phyloP scores from a whole-genome alignment of 2,113 vertebrate genomes.

The Dromiciops gliroides region DNA sequence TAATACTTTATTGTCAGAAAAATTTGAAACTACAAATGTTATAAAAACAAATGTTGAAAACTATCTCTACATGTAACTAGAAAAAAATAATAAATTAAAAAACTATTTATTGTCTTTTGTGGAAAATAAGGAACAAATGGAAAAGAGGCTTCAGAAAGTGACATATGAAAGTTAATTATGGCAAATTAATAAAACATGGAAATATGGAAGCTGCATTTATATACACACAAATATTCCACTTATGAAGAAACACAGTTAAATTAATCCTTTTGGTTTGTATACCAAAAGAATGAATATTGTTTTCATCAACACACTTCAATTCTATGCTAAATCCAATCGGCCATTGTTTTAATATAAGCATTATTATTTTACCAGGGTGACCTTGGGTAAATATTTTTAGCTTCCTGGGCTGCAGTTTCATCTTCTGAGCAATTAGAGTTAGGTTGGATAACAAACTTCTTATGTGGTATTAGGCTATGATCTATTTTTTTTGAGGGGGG shows the following conservation, averaged over 20 bases:
- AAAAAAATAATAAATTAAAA: no score
- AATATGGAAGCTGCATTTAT: neutral
- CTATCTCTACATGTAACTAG: no score
- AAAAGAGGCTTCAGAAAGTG: neutral
- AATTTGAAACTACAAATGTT: no score
- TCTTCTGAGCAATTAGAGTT: neutral
- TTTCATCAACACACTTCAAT: neutral
- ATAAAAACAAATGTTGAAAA: no score
- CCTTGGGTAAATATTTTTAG: neutral
- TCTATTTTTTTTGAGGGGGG: neutral
- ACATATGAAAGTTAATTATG: neutral
- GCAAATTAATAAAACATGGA: neutral
- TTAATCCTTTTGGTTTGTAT: neutral
- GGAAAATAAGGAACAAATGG: neutral
- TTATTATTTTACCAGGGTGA: neutral
- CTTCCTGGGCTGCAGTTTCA: neutral
- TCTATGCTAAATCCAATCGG: neutral
- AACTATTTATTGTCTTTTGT: neutral
- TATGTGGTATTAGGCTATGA: neutral
- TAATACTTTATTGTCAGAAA: neutral
- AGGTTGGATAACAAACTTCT: neutral
- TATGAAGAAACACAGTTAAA: neutral
- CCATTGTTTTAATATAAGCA: neutral
- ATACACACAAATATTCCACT: neutral
- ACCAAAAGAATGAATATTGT: neutral